Percentiles rank a stretch among this genome's conserved stretches.
phyloP scores from a whole-genome alignment of 1,140 invertebrate genomes.

The Drosophila littoralis region DNA sequence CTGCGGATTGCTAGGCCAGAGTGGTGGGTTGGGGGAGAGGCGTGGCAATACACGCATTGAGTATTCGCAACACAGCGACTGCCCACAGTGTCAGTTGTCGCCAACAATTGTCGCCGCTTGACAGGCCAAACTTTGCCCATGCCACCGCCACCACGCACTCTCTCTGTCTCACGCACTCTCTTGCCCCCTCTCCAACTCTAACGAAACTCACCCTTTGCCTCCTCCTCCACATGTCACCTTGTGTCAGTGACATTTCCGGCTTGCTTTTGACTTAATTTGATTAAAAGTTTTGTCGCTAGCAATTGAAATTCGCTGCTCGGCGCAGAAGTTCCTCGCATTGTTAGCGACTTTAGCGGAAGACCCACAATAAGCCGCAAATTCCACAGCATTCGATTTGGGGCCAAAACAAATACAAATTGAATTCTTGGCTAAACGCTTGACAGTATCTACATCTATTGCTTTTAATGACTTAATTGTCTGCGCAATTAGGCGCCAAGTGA shows the following conservation, averaged over 20 bases:
- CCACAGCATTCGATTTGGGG: conserved; percentile 49
- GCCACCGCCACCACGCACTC: not conserved
- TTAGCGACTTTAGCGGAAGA: conserved; percentile 4
- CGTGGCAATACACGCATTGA: conserved; percentile 20
- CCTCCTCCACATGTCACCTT: conserved; percentile 67
- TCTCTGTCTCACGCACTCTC: not conserved
- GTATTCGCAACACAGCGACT: conserved; percentile 35
- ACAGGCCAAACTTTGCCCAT: conserved; percentile 59
- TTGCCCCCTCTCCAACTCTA: not conserved
- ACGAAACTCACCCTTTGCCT: not conserved
- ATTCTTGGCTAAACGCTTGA: conserved; percentile 23
- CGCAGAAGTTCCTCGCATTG: conserved; percentile 27
- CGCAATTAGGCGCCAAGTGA: conserved; percentile 69
- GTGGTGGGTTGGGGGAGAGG: not conserved
- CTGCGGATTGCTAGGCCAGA: not conserved
- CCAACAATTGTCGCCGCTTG: conserved; percentile 62
- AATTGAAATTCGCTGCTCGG: conserved; percentile 35
- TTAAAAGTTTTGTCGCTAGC: conserved; percentile 74
- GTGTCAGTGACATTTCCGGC: conserved; percentile 70
- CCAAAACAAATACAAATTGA: conserved; percentile 48
- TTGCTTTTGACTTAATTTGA: conserved; percentile 79
- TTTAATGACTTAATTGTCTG: conserved; percentile 76
- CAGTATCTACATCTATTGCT: conserved; percentile 19
- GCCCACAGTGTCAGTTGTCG: conserved; percentile 71
- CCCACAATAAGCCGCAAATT: not conserved